A percentile compares a stretch with the other conserved stretches of the same genome.
phyloP scores from a whole-genome alignment of 2,113 vertebrate genomes.

The Gambusia affinis region DNA sequence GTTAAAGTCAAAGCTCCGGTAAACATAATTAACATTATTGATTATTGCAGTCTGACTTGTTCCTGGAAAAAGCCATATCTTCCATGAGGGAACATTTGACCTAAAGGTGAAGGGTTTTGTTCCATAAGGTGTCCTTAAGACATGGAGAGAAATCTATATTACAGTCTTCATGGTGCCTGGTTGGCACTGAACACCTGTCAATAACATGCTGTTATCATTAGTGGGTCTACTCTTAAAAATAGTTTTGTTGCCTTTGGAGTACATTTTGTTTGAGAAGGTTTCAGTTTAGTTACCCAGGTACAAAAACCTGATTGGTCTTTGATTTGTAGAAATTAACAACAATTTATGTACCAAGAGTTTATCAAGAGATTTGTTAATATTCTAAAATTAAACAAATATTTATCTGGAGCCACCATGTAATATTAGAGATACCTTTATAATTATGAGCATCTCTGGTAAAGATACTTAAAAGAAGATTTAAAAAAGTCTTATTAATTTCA shows the following conservation, averaged over 20 bases:
- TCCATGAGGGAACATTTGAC: constrained; percentile 61
- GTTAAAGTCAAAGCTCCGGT: constrained; percentile 51
- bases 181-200: constrained; percentile 18
- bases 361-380: no score
- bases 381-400: no score
- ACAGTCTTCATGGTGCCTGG: constrained; percentile 9
- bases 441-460: neutral
- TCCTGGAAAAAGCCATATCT: constrained; percentile 53
- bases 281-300: neutral
- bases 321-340: no score
- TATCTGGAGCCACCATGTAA: no score
- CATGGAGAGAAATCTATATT: neutral
- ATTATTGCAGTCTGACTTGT: constrained; percentile 44
- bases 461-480: no score
- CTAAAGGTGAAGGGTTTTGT: constrained; percentile 60
- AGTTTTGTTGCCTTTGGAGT: neutral
- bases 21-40: constrained; percentile 75
- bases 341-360: no score
- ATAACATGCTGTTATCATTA: neutral
- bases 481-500: no score
- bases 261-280: neutral
- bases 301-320: neutral
- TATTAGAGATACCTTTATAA: neutral
- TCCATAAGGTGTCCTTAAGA: constrained; percentile 53
- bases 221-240: neutral